Base-by-base conservation (phyloP, 2,113 vertebrate genomes). In the Coreoperca whiteheadi region DNA sequence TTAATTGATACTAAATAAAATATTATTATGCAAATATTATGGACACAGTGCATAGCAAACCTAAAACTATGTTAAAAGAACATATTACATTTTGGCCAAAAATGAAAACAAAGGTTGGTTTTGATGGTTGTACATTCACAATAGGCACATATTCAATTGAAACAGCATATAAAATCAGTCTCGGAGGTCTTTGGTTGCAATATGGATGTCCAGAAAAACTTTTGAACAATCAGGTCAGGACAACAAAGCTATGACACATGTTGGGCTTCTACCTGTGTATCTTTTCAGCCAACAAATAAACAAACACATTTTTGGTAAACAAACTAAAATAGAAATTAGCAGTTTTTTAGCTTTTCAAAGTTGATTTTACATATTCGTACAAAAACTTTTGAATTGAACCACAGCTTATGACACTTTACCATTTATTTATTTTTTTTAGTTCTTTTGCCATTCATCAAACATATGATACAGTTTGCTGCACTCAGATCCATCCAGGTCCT, bases 401-500 rank as follows among this genome's bases (percentile, higher is more conserved):
- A 20, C 14, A 39, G 30, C 2, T 54, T 82, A 41, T 4, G 14
- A 50, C 15, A 63, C 30, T 8, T 25, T 25, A 30, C 11, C 18
- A n/a, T 7, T 60, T 21, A 7, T 60, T 34, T 6, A 30, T 32
- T 59, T 80, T 67, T 7, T 78, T 75, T 46, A 32, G 14, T 3
- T 51, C 57, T 71, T 81, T 83, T 48, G 46, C 14, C 16, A 50
- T 72, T 77, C 25, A 23, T 63, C 59, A 71, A 53, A 66, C 41
- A 66, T 46, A 18, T 50, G 15, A 12, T 8, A 74, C 48, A 51
- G 69, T 72, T 85, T 63, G 54, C 70, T 66, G 63, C 53, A 61
- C 43, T 84, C 32, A 70, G 74, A 77, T 87, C 37, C 37, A 77
- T 78, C 21, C 53, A 74, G 25, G 25, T 69, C 46, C 50, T 34